Percentiles rank a stretch among this genome's conserved stretches.
These are phyloP conservation scores for Morpho deidamia DNA, from an alignment of 2,888 invertebrate genomes.

Conservation along the genomic window DNA sequence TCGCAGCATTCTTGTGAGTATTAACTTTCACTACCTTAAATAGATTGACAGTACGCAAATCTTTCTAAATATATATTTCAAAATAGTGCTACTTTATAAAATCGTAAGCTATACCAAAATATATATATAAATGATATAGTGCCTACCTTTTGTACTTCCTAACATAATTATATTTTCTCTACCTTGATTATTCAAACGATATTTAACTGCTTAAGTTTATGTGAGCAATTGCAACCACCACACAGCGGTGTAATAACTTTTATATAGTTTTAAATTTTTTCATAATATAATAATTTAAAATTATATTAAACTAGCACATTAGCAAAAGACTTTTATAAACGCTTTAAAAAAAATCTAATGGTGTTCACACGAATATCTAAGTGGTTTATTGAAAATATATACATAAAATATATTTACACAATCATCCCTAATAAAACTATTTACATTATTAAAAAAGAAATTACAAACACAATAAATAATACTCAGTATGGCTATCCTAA, in stretches of 20 bases:
- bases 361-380: conserved; percentile 11
- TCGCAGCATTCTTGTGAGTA: too few relatives aligned
- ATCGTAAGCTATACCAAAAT: background rate
- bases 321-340: background rate
- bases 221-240: conserved; percentile 50
- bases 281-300: background rate
- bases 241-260: conserved; percentile 7
- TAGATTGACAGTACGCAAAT: too few relatives aligned
- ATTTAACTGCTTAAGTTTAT: conserved; percentile 47
- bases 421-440: conserved; percentile 5
- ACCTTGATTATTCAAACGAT: conserved; percentile 8
- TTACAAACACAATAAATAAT: conserved; percentile 17
- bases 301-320: background rate
- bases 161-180: background rate
- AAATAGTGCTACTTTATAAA: too few relatives aligned
- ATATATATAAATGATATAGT: conserved; percentile 1
- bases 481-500: conserved; percentile 22
- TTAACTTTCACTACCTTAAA: too few relatives aligned
- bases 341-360: background rate
- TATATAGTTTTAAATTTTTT: background rate
- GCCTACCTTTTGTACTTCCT: conserved; percentile 4
- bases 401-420: conserved; percentile 13
- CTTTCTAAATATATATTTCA: too few relatives aligned
- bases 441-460: background rate
- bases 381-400: conserved; percentile 8